Percentiles rank a stretch among this genome's conserved stretches.
Conservation (phyloP, 2,797 vertebrate species). For the Parauchenoglanis punctatus region DNA sequence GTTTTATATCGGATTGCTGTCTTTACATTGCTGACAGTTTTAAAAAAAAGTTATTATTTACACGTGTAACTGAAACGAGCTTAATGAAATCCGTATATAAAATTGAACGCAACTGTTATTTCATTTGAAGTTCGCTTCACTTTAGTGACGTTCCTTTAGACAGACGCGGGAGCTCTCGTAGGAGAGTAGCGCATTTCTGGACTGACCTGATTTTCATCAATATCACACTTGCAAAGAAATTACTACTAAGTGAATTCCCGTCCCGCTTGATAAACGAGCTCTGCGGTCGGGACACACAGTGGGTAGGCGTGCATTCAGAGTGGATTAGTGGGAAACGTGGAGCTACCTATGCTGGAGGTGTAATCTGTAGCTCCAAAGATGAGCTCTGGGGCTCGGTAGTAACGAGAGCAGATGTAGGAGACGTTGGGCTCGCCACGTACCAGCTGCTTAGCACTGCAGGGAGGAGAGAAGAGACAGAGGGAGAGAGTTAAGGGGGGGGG, state of each 20-base stretch:
- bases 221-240: background rate
- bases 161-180: background rate
- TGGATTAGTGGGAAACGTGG: background rate
- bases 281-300: background rate
- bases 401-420: conserved; percentile 99
- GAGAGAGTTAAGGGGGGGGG: background rate
- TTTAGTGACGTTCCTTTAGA: background rate
- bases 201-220: background rate
- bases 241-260: background rate
- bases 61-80: background rate
- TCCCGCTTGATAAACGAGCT: background rate
- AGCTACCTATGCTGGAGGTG: conserved; percentile 94
- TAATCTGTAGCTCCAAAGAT: conserved; percentile 99
- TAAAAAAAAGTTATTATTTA: background rate
- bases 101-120: background rate
- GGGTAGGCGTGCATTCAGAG: background rate
- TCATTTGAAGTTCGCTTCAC: background rate
- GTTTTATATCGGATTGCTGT: background rate
- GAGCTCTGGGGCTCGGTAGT: conserved; percentile 98
- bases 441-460: conserved; percentile 89
- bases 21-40: background rate
- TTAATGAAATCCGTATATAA: background rate
- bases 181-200: background rate
- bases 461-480: background rate
- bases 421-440: conserved; percentile 97